A percentile compares a stretch with the other conserved stretches of the same genome.
These are phyloP conservation scores for Ginglymostoma cirratum DNA, from an alignment of 2,113 vertebrate species.

Conservation along the genomic window DNA sequence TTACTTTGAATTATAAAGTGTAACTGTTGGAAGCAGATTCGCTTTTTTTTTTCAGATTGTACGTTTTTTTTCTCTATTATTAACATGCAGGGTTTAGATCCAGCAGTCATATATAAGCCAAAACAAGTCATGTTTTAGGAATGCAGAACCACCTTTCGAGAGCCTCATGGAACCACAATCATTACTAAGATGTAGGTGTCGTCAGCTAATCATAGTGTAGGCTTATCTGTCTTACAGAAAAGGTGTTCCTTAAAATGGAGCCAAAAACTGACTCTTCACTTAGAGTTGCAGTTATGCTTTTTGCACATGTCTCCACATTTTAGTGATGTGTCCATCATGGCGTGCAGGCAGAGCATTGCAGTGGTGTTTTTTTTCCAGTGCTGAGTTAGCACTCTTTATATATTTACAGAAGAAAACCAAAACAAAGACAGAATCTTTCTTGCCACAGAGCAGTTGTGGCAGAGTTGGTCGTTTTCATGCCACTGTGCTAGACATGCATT, in stretches of 20 bases:
- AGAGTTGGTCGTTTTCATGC: not conserved
- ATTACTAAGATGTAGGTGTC: slow-evolving; percentile 8
- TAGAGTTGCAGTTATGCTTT: not conserved
- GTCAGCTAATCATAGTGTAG: not conserved
- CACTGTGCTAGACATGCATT: not conserved
- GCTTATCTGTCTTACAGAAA: not conserved
- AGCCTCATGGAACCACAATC: not conserved
- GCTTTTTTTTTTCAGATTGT: not conserved
- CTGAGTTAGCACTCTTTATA: not conserved
- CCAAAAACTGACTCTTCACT: not conserved
- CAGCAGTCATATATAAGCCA: not conserved
- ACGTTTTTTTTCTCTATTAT: not conserved
- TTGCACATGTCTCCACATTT: not conserved
- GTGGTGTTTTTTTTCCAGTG: not conserved
- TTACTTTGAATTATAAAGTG: not conserved
- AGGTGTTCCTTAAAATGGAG: slow-evolving; percentile 1
- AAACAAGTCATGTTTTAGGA: not conserved
- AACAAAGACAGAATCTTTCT: not conserved
- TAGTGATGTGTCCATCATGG: not conserved
- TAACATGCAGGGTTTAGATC: not conserved
- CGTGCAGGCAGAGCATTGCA: not conserved
- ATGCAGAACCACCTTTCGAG: not conserved
- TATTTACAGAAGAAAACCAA: not conserved
- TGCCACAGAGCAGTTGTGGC: not conserved
- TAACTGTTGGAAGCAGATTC: not conserved